Evolutionary conservation across 2,888 invertebrate species (phyloP).

Genomic region (Andrena trimmerana): DNA sequence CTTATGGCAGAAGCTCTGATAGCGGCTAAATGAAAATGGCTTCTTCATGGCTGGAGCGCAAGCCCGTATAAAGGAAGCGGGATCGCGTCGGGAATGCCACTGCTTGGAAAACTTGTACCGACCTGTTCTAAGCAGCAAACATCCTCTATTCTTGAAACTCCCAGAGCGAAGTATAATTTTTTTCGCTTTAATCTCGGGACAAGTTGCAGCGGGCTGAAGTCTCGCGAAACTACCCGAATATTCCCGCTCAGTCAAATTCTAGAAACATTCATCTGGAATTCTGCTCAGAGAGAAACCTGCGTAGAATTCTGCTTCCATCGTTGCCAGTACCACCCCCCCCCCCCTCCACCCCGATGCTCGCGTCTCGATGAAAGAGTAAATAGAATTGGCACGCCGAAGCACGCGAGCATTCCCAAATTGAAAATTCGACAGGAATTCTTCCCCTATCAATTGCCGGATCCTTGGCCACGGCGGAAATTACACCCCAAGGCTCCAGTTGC

Average conservation of each 20-base stretch:
- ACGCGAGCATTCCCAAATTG: conserved; percentile 53
- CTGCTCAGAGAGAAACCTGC: background rate
- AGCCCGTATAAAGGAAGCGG: conserved; percentile 11
- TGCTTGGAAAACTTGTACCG: background rate
- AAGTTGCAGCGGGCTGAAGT: background rate
- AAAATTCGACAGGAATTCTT: conserved; percentile 52
- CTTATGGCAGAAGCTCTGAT: conserved; percentile 23
- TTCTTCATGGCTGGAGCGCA: conserved; percentile 14
- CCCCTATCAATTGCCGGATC: conserved; percentile 39
- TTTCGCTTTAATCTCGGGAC: background rate
- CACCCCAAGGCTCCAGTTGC: conserved; percentile 44
- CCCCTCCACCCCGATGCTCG: background rate
- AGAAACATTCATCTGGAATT: background rate
- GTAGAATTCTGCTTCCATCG: background rate
- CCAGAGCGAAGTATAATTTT: background rate
- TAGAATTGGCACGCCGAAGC: conserved; percentile 54
- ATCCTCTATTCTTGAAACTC: background rate
- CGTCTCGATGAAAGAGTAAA: conserved; percentile 39
- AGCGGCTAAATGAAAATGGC: conserved; percentile 39
- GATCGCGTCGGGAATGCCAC: background rate
- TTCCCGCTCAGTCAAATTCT: background rate
- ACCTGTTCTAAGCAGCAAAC: background rate
- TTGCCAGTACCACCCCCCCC: background rate
- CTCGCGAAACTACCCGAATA: background rate
- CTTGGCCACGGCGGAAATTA: conserved; percentile 37